These are phyloP conservation scores for Syndactyla subalaris DNA, from an alignment of 2,797 vertebrate species.

Conservation along the genomic window DNA sequence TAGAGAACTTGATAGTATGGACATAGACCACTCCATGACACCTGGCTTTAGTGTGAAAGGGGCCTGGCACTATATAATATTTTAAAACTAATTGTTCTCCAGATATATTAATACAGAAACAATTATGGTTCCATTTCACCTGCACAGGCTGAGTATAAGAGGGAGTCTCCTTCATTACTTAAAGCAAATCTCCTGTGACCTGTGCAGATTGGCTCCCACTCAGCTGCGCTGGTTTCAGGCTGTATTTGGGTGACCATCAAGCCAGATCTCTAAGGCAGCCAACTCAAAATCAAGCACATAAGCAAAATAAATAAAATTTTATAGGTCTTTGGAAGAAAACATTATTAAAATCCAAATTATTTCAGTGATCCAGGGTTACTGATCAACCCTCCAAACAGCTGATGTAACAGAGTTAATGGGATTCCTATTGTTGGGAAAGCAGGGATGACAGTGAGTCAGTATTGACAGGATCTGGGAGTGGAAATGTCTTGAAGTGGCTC, in stretches of 20 bases:
- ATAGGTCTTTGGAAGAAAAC: background rate
- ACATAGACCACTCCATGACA: too few species aligned
- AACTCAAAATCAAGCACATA: background rate
- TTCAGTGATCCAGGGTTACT: background rate
- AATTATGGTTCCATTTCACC: background rate
- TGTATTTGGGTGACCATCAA: background rate
- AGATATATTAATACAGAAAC: background rate
- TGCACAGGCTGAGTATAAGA: background rate
- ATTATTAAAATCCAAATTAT: background rate
- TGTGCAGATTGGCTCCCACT: background rate
- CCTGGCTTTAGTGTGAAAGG: background rate
- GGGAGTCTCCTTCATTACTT: background rate
- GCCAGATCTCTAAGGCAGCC: background rate
- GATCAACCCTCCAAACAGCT: background rate
- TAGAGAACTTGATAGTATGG: background rate
- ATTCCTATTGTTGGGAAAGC: background rate
- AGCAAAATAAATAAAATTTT: background rate
- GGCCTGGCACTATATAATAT: rapidly evolving
- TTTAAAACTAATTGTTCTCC: background rate
- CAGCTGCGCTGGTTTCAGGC: background rate
- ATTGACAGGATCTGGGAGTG: background rate
- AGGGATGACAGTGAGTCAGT: background rate
- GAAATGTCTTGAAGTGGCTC: background rate
- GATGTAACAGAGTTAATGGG: background rate
- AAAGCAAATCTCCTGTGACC: background rate